These are phyloP conservation scores for Phortica okadai DNA, from an alignment of 2,888 invertebrate species.

Conservation along the genomic window DNA sequence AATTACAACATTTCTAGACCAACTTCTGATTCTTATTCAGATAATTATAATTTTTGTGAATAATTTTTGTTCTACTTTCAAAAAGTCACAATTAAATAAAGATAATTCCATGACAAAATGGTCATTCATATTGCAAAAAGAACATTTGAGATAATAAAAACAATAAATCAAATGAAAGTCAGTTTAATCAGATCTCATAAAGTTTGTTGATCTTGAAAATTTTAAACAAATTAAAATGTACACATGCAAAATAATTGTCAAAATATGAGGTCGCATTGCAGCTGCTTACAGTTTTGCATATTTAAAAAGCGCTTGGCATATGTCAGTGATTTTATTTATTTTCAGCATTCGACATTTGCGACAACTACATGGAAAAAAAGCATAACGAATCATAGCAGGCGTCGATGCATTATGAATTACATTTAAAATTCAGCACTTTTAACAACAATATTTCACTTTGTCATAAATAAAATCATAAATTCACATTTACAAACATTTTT, in stretches of 20 bases:
- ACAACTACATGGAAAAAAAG: not conserved
- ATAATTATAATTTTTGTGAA: no score
- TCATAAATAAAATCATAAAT: slow-evolving; percentile 16
- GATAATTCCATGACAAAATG: no score
- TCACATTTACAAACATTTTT: not conserved
- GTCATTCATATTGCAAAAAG: no score
- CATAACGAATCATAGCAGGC: slow-evolving; percentile 48
- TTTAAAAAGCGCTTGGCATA: slow-evolving; percentile 7
- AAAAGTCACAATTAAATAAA: no score
- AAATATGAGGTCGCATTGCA: not conserved
- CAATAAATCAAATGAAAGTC: no score
- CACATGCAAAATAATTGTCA: not conserved
- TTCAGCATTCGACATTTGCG: not conserved
- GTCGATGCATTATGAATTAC: slow-evolving; percentile 64
- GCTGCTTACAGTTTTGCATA: slow-evolving; percentile 13
- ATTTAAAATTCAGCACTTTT: slow-evolving; percentile 58
- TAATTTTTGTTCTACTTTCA: no score
- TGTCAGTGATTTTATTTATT: not conserved
- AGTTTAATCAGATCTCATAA: not conserved
- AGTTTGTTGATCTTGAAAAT: not conserved
- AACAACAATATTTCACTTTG: slow-evolving; percentile 5
- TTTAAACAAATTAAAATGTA: not conserved
- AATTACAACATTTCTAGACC: no score
- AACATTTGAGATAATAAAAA: no score
- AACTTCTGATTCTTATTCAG: no score